Percentiles rank a stretch among this genome's conserved stretches.
Conservation (phyloP, 2,888 invertebrate genomes). For the Habrosyne pyritoides region DNA sequence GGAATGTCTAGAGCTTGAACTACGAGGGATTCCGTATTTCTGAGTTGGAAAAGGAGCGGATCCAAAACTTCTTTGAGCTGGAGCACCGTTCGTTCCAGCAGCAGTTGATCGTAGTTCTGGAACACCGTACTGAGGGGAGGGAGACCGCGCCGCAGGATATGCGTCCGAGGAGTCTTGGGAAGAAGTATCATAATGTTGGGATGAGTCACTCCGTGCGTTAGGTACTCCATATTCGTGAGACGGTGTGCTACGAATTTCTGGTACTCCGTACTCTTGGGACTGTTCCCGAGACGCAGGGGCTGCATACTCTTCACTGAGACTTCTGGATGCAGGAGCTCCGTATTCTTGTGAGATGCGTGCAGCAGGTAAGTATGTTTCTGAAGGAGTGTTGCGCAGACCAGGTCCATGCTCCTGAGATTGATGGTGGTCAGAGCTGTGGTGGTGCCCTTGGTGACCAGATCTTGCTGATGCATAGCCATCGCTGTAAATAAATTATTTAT, state of each 20-base stretch:
- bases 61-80: not conserved
- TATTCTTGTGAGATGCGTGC: not conserved
- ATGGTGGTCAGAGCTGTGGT: not conserved
- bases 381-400: constrained; percentile 1
- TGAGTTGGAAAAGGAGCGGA: constrained; percentile 24
- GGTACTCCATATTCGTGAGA: not conserved
- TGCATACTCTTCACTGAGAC: not conserved
- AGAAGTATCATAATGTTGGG: constrained; percentile 39
- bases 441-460: constrained; percentile 14
- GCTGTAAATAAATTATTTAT: constrained; percentile 4
- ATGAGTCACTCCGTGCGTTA: constrained; percentile 25
- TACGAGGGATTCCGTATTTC: constrained; percentile 36
- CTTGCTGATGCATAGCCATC: constrained; percentile 18
- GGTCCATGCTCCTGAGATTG: constrained; percentile 12
- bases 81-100: not conserved
- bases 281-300: constrained; percentile 14
- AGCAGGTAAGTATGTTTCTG: not conserved
- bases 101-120: not conserved
- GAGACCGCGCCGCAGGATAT: constrained; percentile 28
- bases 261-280: constrained; percentile 11
- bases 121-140: not conserved
- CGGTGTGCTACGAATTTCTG: not conserved
- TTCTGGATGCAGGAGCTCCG: not conserved
- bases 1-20: not conserved
- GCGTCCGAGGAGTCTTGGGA: constrained; percentile 22